Conservation (phyloP, 2,113 vertebrate genomes). For the Cyanoliseus patagonus region DNA sequence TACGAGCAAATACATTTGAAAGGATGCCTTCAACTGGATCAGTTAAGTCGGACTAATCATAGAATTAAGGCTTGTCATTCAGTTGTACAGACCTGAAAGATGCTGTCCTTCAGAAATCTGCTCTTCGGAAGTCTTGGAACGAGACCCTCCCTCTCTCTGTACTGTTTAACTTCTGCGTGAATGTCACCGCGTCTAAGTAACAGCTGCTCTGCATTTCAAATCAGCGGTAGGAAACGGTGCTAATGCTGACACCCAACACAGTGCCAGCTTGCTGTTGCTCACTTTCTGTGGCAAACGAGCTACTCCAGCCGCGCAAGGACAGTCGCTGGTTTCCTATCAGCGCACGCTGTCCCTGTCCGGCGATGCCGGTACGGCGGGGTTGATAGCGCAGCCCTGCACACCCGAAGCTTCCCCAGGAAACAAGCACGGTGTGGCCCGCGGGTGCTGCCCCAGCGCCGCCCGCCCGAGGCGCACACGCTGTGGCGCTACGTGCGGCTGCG, state of each 20-base stretch:
- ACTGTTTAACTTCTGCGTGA: neutral
- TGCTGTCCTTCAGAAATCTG: neutral
- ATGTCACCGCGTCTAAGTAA: fast-evolving
- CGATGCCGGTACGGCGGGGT: neutral
- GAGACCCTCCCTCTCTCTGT: neutral
- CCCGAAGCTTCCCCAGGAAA: neutral
- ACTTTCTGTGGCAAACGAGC: neutral
- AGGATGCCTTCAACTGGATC: neutral
- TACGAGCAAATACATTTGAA: neutral
- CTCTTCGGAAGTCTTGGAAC: neutral
- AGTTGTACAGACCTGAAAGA: neutral
- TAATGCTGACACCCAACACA: fast-evolving
- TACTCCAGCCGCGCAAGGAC: neutral
- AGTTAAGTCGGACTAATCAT: neutral
- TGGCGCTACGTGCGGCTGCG: neutral
- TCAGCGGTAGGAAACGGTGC: fast-evolving
- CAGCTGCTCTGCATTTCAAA: neutral
- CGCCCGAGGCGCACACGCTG: neutral
- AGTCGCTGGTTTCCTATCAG: fast-evolving
- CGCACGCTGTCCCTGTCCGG: fast-evolving
- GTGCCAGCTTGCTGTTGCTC: fast-evolving
- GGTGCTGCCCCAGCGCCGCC: neutral
- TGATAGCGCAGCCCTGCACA: fast-evolving
- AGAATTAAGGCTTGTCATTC: neutral
- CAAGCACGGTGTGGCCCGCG: fast-evolving